These are phyloP conservation scores for Plumapathes pennacea DNA, from an alignment of 92 coral and sea anemone genomes.

Conservation along the genomic window DNA sequence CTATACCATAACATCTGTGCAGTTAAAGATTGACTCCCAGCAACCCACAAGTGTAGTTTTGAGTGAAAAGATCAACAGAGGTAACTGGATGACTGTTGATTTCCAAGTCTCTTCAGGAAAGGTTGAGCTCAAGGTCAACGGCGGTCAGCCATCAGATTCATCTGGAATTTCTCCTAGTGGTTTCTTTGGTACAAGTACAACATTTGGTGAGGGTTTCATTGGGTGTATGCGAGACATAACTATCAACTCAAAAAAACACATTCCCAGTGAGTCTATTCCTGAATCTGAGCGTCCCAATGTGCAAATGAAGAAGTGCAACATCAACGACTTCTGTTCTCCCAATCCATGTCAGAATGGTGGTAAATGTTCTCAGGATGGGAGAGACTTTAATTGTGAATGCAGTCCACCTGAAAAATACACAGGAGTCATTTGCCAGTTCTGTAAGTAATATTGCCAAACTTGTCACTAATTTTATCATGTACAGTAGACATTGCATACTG, in stretches of 20 bases:
- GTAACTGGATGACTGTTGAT: slow-evolving; percentile 61
- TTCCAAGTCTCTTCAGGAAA: slow-evolving; percentile 33
- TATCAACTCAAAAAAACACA: slow-evolving; percentile 13
- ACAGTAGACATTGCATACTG: no score
- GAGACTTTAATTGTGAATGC: slow-evolving; percentile 56
- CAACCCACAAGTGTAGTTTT: slow-evolving; percentile 4
- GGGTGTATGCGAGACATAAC: slow-evolving; percentile 68
- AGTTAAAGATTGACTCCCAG: background rate
- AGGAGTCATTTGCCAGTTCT: slow-evolving; percentile 59
- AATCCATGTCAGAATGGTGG: slow-evolving; percentile 65
- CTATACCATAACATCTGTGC: slow-evolving; percentile 4
- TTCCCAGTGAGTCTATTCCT: background rate
- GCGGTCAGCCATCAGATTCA: no score
- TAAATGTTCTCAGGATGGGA: slow-evolving; percentile 55
- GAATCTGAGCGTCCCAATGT: slow-evolving; percentile 9
- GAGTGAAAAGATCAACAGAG: slow-evolving; percentile 34
- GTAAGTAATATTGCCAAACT: no score
- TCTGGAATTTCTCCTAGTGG: slow-evolving; percentile 2
- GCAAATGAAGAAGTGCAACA: slow-evolving; percentile 49
- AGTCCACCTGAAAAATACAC: slow-evolving; percentile 26
- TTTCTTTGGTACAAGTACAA: slow-evolving; percentile 31
- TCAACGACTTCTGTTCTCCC: slow-evolving; percentile 75
- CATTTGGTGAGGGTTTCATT: slow-evolving; percentile 51
- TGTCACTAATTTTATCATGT: no score
- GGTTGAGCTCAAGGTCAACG: background rate